phyloP scores from a whole-genome alignment of 2,888 invertebrate species.

The Deilephila elpenor region DNA sequence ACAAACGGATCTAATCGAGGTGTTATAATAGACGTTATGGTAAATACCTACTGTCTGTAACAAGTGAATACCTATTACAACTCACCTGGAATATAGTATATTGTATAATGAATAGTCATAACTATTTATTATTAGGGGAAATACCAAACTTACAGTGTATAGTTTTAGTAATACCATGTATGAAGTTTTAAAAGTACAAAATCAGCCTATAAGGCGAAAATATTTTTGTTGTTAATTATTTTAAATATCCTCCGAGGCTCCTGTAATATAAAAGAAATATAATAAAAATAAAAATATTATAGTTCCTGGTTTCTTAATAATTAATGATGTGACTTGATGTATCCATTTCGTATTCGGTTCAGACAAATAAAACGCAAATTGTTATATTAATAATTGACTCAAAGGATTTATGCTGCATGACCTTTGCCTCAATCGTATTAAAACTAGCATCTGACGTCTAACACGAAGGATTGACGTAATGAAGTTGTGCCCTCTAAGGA shows the following conservation, averaged over 20 bases:
- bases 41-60: background rate
- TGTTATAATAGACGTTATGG: background rate
- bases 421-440: background rate
- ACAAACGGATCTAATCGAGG: background rate
- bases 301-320: no score
- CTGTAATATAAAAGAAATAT: no score
- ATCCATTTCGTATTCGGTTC: background rate
- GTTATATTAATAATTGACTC: background rate
- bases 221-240: no score
- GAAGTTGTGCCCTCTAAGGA: conserved; percentile 35
- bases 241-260: no score
- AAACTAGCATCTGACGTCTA: background rate
- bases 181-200: no score
- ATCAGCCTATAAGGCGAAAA: no score
- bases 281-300: no score
- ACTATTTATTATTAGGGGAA: no score
- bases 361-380: background rate
- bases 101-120: no score
- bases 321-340: no score
- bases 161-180: background rate
- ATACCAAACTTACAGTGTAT: background rate
- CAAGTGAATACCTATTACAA: no score
- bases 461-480: conserved; percentile 21
- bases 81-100: no score
- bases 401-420: background rate